Base-by-base conservation (phyloP, 2,113 vertebrate genomes). In the Potamarius usumacintae region DNA sequence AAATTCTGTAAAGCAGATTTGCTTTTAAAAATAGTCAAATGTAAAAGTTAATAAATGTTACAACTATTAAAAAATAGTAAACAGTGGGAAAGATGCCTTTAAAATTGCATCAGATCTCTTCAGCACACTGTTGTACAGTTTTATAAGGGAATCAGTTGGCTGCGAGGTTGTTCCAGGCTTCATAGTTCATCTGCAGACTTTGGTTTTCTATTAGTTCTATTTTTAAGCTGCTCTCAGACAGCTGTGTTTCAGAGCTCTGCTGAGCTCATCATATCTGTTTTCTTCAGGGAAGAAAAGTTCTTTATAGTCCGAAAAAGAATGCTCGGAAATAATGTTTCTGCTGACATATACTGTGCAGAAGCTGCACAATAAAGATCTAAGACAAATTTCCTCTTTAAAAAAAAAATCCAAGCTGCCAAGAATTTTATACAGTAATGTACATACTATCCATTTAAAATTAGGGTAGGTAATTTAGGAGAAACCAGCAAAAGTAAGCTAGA, bases 211-310 rank as follows among this genome's bases (percentile, higher is more conserved):
- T 77, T 52, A 12, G 20, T 22, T 76, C 72, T 76, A 52, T 52
- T 76, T 74, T 52, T 53, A 77, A 77, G 2, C 74, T 53, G n/a
- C 10, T 14, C 5, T n/a, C 48, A 76, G 48, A 76, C 72, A 52
- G 48, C 72, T 25, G 22, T 76, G 48, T 52, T 76, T 76, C 22
- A 52, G 11, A 77, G 74, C 74, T 77, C 22, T 53, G 74, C 50
- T 77, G 48, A 53, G 22, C 22, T 77, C 74, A 77, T 52, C 74
- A 77, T 48, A 48, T 76, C 72, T 76, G 18, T 50, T 76, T 76
- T 11, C 42, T 20, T 50, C 42, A 74, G 34, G 8, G 69, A 18
- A 42, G 14, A 30, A 34, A 48, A 48, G 72, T 4, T 48, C 17
- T 74, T 48, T 48, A 10, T 48, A 48, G 15, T 74, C 34, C 20